Evolutionary conservation across 2,888 invertebrate species (phyloP), one percentile per base, ranked within the genome.

Genomic region (Caenorhabditis drosophilae): DNA sequence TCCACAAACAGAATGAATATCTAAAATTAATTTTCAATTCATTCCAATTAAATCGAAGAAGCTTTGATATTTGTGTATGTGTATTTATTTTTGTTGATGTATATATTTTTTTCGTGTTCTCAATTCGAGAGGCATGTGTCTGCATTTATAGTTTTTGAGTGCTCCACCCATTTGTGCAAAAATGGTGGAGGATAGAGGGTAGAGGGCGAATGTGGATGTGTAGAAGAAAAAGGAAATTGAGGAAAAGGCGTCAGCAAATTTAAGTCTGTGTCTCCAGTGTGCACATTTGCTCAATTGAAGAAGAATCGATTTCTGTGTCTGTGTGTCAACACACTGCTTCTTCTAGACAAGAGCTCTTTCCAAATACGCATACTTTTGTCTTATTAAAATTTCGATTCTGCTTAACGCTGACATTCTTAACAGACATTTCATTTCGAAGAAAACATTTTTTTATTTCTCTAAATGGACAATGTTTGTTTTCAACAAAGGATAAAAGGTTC

Each of bases 381-480:
- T 62, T 62, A 56, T 56, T 56, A 52, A 62, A 62, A 48, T 56
- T 56, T 35, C 47, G 56, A 62, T 50, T 12, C 12, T n/a, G n/a
- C n/a, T n/a, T n/a, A n/a, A n/a, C n/a, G n/a, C n/a, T n/a, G n/a
- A n/a, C n/a, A n/a, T n/a, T n/a, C n/a, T n/a, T n/a, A n/a, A n/a
- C n/a, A n/a, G n/a, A n/a, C n/a, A 36, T 50, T 45, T 45, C 46
- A 45, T 20, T 60, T 44, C n/a, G n/a, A 20, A 20, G 40, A 40
- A 18, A 40, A 40, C 40, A 40, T 15, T 40, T 31, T 31, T 31
- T 31, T 31, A 9, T 31, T 12, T 31, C 9, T 40, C 45, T 52
- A 66, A 60, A 66, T 66, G 66, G 66, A 66, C 46, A 59, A 66
- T 66, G 59, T 56, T 45, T 66, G 66, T 48, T 59, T 66, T 51